These are phyloP conservation scores for Anoplolepis gracilipes DNA, from an alignment of 1,140 invertebrate species.

Conservation along the genomic window DNA sequence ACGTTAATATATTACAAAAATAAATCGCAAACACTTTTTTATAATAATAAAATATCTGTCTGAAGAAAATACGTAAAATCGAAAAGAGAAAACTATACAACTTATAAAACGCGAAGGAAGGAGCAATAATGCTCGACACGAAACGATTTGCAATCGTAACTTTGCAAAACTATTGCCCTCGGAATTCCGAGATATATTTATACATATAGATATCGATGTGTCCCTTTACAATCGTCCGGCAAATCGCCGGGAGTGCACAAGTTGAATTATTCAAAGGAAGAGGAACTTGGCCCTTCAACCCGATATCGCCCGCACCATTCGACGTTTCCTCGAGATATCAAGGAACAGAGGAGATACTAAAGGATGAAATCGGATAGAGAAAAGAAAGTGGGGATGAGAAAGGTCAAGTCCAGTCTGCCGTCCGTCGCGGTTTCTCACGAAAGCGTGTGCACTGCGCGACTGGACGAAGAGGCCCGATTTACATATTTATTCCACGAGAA, in stretches of 20 bases:
- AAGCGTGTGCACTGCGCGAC: conserved; percentile 52
- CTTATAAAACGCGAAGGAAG: background rate
- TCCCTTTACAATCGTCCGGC: conserved; percentile 59
- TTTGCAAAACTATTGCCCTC: background rate
- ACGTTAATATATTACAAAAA: background rate
- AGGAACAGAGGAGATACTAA: conserved; percentile 29
- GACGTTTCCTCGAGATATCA: conserved; percentile 68
- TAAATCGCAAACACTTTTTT: background rate
- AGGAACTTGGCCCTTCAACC: conserved; percentile 22
- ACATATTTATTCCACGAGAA: conserved; percentile 79
- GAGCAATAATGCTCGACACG: conserved; percentile 7
- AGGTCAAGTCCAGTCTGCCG: conserved; percentile 73
- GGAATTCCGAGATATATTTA: conserved; percentile 39
- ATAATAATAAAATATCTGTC: background rate
- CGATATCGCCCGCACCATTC: conserved; percentile 66
- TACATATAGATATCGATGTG: conserved; percentile 59
- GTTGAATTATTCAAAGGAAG: conserved; percentile 74
- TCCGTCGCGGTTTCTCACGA: conserved; percentile 48
- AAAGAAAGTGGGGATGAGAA: conserved; percentile 47
- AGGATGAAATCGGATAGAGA: background rate
- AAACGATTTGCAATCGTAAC: conserved; percentile 33
- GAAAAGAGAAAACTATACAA: background rate
- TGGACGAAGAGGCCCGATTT: conserved; percentile 70
- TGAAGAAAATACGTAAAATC: background rate
- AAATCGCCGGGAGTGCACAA: conserved; percentile 65